Conservation (phyloP, 2,113 vertebrate species). For the Prinia subflava region DNA sequence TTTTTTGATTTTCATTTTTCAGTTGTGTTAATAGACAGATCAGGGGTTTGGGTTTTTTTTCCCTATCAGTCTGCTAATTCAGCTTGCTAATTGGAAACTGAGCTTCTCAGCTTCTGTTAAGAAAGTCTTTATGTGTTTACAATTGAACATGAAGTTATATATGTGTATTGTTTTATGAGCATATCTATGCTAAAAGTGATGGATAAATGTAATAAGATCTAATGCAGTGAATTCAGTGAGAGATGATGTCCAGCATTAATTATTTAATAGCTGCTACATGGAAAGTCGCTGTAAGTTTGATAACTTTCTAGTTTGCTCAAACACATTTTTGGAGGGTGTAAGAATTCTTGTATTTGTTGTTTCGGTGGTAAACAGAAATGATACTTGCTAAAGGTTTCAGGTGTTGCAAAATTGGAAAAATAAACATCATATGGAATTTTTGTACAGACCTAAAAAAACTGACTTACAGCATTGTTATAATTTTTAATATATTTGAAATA, state of each 20-base stretch:
- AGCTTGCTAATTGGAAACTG: not conserved
- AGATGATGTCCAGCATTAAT: not conserved
- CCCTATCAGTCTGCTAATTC: not conserved
- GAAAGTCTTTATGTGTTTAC: not conserved
- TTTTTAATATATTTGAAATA: not conserved
- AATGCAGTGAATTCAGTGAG: not conserved
- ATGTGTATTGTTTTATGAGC: not conserved
- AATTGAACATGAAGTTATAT: not conserved
- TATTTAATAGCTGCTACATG: not conserved
- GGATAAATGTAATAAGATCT: not conserved
- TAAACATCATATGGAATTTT: accelerated
- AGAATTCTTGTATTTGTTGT: not conserved
- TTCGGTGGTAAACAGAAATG: not conserved
- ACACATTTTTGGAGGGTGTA: not conserved
- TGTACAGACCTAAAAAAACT: not conserved
- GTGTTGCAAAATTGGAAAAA: not conserved
- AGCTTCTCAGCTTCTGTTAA: not conserved
- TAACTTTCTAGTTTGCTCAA: not conserved
- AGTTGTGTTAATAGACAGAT: not conserved
- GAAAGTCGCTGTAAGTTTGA: not conserved
- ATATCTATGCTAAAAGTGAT: not conserved
- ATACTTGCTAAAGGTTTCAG: not conserved
- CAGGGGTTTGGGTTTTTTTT: not conserved
- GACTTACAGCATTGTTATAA: not conserved
- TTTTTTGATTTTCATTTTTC: not conserved